These are phyloP conservation scores for Metalampra italica DNA, from an alignment of 2,888 invertebrate genomes.

Conservation along the genomic window DNA sequence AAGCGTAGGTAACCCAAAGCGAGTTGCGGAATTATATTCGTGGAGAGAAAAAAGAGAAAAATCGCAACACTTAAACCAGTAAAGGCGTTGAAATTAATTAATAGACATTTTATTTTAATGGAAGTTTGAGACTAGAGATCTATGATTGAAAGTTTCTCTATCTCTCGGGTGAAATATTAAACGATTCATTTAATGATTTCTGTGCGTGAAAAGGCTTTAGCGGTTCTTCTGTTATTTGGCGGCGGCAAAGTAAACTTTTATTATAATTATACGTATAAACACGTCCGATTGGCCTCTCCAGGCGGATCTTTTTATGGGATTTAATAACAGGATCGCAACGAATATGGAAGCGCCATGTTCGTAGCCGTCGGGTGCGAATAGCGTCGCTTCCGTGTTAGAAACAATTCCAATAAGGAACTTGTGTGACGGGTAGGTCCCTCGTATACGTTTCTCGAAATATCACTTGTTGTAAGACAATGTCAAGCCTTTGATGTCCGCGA, in stretches of 20 bases:
- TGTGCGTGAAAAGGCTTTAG: neutral
- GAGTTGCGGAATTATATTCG: too few species aligned
- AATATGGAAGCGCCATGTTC: constrained; percentile 20
- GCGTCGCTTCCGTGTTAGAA: constrained; percentile 20
- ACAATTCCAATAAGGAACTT: constrained; percentile 28
- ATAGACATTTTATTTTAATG: constrained; percentile 12
- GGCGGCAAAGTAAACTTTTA: too few species aligned
- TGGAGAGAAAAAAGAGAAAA: too few species aligned
- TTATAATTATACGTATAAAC: too few species aligned
- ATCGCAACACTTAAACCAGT: neutral
- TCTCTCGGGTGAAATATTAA: neutral
- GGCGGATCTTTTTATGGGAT: constrained; percentile 2
- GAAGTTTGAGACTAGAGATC: constrained; percentile 9
- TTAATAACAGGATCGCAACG: constrained; percentile 16
- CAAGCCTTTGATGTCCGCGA: too few species aligned
- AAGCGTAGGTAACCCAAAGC: too few species aligned
- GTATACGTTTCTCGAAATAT: too few species aligned
- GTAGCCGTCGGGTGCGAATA: constrained; percentile 6
- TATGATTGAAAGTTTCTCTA: neutral
- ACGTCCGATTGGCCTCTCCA: neutral
- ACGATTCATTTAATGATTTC: neutral
- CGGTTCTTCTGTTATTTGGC: too few species aligned
- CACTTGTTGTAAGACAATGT: too few species aligned
- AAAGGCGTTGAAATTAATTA: constrained; percentile 15
- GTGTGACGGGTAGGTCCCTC: constrained; percentile 20